Conservation (phyloP, 2,888 invertebrate genomes). For the Tricholauxania praeusta region DNA sequence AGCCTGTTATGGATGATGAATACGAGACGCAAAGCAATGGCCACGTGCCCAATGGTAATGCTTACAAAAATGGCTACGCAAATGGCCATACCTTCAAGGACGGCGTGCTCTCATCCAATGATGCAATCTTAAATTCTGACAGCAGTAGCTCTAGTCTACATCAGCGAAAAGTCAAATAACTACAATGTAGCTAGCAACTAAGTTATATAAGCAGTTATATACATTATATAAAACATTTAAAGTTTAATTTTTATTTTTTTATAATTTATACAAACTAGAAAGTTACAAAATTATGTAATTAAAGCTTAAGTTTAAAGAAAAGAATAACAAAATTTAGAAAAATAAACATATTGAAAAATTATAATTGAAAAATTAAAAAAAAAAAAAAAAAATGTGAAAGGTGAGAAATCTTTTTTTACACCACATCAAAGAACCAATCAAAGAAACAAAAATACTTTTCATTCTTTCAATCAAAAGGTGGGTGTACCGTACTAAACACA, state of each 20-base stretch:
- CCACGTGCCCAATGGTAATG: constrained; percentile 57
- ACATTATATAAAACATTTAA: too few relatives aligned
- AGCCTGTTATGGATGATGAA: constrained; percentile 77
- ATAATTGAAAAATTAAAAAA: background rate
- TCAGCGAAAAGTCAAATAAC: constrained; percentile 68
- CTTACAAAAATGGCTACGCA: constrained; percentile 60
- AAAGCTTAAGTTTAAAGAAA: constrained; percentile 15
- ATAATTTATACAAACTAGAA: constrained; percentile 27
- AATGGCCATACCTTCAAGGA: constrained; percentile 55
- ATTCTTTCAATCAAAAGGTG: too few relatives aligned
- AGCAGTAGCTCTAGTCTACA: constrained; percentile 67
- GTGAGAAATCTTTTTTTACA: background rate
- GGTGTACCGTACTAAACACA: too few relatives aligned
- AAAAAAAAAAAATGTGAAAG: background rate
- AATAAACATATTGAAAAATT: background rate
- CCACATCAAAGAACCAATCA: background rate
- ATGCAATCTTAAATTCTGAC: constrained; percentile 64
- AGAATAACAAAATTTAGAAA: background rate
- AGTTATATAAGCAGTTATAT: constrained; percentile 31
- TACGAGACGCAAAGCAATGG: constrained; percentile 55
- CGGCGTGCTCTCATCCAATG: constrained; percentile 60
- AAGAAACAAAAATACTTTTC: constrained; percentile 1
- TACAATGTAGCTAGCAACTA: constrained; percentile 52
- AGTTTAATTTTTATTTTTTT: constrained; percentile 27
- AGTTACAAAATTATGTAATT: constrained; percentile 18